Evolutionary conservation across 2,888 invertebrate genomes (phyloP), one percentile per base, ranked within the genome.

Genomic region (Meandrusa payeni): DNA sequence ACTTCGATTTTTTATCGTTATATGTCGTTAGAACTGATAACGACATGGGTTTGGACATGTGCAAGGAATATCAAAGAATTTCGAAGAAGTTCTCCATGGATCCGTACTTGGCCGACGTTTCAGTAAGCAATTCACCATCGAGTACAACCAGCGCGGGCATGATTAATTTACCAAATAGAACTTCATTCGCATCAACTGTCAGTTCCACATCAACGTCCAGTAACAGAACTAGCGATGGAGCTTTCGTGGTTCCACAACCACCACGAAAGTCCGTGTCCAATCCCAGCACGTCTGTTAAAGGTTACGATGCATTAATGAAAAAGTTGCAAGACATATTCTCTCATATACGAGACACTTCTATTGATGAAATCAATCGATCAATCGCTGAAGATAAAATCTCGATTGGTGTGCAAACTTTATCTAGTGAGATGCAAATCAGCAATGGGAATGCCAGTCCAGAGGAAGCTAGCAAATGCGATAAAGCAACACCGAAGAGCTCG

Each of bases 401-500:
- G 0, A 64, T 86, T 1, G 86, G 73, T 0, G 68, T 88, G 9
- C 85, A 86, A 57, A 76, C 81, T 0, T 75, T 76, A 0, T 72
- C 73, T 1, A 70, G 52, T 26, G 81, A 80, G 4, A 63, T 66
- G 5, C 47, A 58, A 1, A 38, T 57, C 4, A 86, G 80, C 41
- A 88, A 88, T 17, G 87, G 87, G 0, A 82, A 75, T 45, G 81
- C 83, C 1, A 86, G 86, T 59, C 83, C 83, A 0, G 82, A 82
- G 19, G 80, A 80, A 62, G 71, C 79, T 0, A 72, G 63, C 3
- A 76, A 81, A 56, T 73, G 78, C 32, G 85, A 88, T 41, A 74
- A 77, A 11, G 64, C 64, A 0, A 90, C 90, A 0, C 90, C 90
- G 1, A 90, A 89, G 59, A 89, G 88, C 47, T 87, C 87, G 0